Evolutionary conservation across 2,888 invertebrate species (phyloP).

Genomic region (Ecliptopera silaceata): DNA sequence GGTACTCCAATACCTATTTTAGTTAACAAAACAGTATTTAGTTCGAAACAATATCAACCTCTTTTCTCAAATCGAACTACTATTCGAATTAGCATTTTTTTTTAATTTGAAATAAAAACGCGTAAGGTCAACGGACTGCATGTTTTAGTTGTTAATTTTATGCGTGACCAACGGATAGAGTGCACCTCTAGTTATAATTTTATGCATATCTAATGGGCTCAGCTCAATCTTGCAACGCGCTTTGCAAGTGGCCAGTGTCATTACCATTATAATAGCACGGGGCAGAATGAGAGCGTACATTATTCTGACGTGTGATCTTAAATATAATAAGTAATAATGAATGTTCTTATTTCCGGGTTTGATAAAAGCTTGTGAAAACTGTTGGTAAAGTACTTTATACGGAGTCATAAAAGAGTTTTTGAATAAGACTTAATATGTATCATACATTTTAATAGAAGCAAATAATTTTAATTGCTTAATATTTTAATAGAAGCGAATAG

Average conservation of each 20-base stretch:
- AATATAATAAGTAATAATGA: neutral
- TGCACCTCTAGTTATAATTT: slow-evolving; percentile 57
- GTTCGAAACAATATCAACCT: neutral
- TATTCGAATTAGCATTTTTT: neutral
- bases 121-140: slow-evolving; percentile 18
- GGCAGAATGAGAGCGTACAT: slow-evolving; percentile 45
- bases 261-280: slow-evolving; percentile 68
- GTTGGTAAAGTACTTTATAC: neutral
- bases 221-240: slow-evolving; percentile 69
- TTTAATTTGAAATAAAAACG: neutral
- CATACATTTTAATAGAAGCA: too few species aligned
- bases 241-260: slow-evolving; percentile 39
- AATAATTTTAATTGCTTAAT: too few species aligned
- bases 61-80: neutral
- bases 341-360: slow-evolving; percentile 26
- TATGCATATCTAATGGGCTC: slow-evolving; percentile 71
- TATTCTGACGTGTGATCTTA: slow-evolving; percentile 34
- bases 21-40: too few species aligned
- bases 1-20: too few species aligned
- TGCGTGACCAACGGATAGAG: slow-evolving; percentile 48
- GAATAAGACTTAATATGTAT: too few species aligned
- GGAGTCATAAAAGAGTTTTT: neutral
- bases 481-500: too few species aligned
- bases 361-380: neutral
- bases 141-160: slow-evolving; percentile 23